These are phyloP conservation scores for Gymnogyps californianus DNA, from an alignment of 2,113 vertebrate species.

Conservation along the genomic window DNA sequence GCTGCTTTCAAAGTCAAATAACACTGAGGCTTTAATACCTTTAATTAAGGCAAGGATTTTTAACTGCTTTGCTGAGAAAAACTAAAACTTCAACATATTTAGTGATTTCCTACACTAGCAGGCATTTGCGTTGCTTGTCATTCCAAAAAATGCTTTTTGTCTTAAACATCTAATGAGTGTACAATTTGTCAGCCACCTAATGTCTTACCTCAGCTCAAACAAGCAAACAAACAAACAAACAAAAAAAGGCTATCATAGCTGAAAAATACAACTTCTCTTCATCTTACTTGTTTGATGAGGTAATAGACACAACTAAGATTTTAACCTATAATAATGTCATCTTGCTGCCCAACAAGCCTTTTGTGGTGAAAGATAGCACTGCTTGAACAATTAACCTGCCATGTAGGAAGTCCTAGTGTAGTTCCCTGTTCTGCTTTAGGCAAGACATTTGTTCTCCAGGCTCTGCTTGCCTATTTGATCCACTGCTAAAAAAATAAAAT, in stretches of 20 bases:
- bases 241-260: neutral
- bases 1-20: neutral
- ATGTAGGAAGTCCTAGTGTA: neutral
- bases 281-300: neutral
- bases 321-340: neutral
- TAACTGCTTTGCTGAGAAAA: neutral
- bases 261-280: neutral
- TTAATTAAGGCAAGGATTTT: neutral
- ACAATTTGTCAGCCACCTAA: neutral
- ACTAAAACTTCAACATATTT: neutral
- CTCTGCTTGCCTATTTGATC: neutral
- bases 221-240: neutral
- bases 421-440: neutral
- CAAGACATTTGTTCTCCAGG: neutral
- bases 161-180: neutral
- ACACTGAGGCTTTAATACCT: neutral
- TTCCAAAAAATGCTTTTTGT: neutral
- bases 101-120: neutral
- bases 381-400: neutral
- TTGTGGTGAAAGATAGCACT: neutral
- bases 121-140: neutral
- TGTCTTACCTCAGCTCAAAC: neutral
- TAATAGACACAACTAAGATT: neutral
- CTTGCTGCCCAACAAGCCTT: neutral
- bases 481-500: neutral